Evolutionary conservation across 1,140 invertebrate genomes (phyloP), one percentile per base, ranked within the genome.

Genomic region (Eufriesea mexicana): DNA sequence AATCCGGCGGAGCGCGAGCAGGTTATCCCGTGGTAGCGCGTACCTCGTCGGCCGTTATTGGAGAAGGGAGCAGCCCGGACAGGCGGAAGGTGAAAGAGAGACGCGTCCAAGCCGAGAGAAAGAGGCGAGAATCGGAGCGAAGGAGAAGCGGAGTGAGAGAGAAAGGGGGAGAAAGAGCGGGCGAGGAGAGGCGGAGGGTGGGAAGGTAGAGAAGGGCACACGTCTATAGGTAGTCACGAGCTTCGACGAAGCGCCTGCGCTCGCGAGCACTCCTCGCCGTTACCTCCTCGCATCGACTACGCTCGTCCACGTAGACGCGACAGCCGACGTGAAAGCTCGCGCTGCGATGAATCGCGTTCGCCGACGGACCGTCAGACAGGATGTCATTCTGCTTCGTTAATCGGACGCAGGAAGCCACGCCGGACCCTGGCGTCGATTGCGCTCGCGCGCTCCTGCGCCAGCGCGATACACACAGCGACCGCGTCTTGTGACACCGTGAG

Each of bases 1-100:
- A 93, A 93, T 94, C 93, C 92, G 92, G 92, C 93, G 92, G 91
- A 93, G 92, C 90, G 92, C 92, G 91, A 93, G 92, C 93, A 93
- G 92, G 85, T 86, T 89, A 86, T 85, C 84, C 86, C 76, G 84
- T 68, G 61, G 83, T 74, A 42, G 51, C 66, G 75, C 61, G 77
- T 84, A 68, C 59, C 74, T 85, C 67, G 71, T 76, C 77, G 76
- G 61, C 25, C 57, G 70, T 84, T 81, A 81, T 88, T 77, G 83
- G 81, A 79, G 84, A 82, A 88, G 79, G 86, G 71, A 83, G 68
- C 18, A 51, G 49, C 67, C 18, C 74, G 55, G 51, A 45, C 70
- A 18, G 74, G 64, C 55, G 72, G 79, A 74, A 79, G 51, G 84
- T 74, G 71, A 23, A 59, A 78, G 18, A 74, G 79, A 75, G 78